Conservation (phyloP, 2,797 vertebrate genomes). For the Glossophaga mutica region DNA sequence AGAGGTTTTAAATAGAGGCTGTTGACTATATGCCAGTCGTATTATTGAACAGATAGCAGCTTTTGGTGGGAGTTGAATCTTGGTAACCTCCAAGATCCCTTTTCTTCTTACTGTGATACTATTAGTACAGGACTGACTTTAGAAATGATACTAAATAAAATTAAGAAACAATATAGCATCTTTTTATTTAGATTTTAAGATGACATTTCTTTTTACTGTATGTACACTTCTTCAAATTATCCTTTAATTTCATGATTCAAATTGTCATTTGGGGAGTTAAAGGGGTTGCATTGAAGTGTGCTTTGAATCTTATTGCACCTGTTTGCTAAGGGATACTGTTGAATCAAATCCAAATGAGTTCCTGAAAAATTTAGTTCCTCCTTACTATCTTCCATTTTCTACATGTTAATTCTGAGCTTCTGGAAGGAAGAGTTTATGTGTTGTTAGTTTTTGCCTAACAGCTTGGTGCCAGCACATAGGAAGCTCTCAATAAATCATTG, state of each 20-base stretch:
- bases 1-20: neutral
- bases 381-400: neutral
- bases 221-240: neutral
- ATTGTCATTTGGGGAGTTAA: neutral
- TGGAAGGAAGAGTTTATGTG: neutral
- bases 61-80: neutral
- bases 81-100: neutral
- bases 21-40: neutral
- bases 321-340: neutral
- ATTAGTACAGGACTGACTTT: neutral
- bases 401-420: neutral
- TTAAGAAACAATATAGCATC: neutral
- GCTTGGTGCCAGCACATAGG: neutral
- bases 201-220: neutral
- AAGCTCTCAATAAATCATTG: constrained; percentile 13
- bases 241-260: neutral
- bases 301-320: neutral
- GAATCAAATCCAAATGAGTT: neutral
- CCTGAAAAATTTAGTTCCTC: neutral
- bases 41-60: neutral
- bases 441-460: neutral
- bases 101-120: neutral
- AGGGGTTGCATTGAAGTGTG: neutral
- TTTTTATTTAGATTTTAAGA: neutral
- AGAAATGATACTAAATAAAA: neutral